phyloP scores from a whole-genome alignment of 1,140 invertebrate species.

The Thereuonema tuberculata region DNA sequence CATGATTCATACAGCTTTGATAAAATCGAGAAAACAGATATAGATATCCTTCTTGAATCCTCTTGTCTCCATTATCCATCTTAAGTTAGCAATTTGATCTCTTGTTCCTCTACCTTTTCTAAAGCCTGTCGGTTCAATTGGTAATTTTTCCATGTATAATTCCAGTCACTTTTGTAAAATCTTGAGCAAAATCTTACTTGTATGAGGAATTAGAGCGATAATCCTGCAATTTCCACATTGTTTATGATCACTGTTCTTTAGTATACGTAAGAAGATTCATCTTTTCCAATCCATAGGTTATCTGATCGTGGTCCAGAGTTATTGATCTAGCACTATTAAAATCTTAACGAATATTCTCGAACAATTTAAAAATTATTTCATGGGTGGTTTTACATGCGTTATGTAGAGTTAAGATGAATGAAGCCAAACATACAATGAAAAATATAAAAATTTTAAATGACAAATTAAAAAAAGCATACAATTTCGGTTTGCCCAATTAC shows the following conservation, averaged over 20 bases:
- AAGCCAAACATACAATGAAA: too few relatives aligned
- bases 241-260: background rate
- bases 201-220: background rate
- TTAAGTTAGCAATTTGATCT: background rate
- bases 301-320: background rate
- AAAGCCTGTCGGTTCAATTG: background rate
- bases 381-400: too few relatives aligned
- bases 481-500: too few relatives aligned
- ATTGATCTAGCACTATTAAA: background rate
- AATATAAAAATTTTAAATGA: too few relatives aligned
- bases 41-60: background rate
- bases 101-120: background rate
- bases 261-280: background rate
- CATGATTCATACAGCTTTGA: background rate
- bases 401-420: too few relatives aligned
- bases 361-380: background rate
- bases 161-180: background rate
- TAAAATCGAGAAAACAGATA: background rate
- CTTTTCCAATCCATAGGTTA: constrained; percentile 1
- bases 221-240: background rate
- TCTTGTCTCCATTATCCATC: background rate
- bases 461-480: too few relatives aligned
- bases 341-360: background rate
- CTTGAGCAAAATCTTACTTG: background rate
- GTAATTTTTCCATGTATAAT: background rate